phyloP scores from a whole-genome alignment of 2,888 invertebrate genomes.

The Clistopyga incitator region DNA sequence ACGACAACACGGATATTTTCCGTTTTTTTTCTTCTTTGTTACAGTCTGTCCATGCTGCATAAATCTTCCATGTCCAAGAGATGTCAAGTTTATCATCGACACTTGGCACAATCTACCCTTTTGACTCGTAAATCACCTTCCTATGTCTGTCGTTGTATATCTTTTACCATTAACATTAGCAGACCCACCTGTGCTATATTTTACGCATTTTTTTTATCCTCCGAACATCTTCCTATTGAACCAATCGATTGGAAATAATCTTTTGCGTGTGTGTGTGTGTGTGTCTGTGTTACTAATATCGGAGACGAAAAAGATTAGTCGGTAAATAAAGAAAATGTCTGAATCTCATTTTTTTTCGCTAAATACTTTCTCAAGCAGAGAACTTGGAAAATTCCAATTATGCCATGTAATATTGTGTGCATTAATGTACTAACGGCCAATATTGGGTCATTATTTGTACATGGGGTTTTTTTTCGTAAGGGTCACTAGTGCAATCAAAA shows the following conservation, averaged over 20 bases:
- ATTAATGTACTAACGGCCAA: slow-evolving; percentile 11
- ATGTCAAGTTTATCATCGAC: slow-evolving; percentile 60
- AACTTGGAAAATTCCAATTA: background rate
- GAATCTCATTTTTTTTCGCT: background rate
- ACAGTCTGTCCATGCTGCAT: slow-evolving; percentile 83
- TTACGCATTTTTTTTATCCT: background rate
- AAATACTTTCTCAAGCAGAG: no score
- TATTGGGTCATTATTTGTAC: background rate
- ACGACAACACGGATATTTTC: slow-evolving; percentile 2
- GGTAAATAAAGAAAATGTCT: background rate
- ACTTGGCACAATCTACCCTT: slow-evolving; percentile 50
- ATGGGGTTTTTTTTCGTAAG: no score
- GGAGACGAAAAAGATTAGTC: background rate
- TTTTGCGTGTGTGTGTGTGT: background rate
- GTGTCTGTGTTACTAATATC: background rate
- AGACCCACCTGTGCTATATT: background rate
- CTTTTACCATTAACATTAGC: background rate
- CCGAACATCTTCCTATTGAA: background rate
- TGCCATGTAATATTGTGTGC: slow-evolving; percentile 8
- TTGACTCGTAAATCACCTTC: slow-evolving; percentile 20
- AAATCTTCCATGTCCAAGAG: slow-evolving; percentile 72
- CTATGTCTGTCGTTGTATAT: slow-evolving; percentile 2
- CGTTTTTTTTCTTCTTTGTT: slow-evolving; percentile 70
- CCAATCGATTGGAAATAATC: background rate
- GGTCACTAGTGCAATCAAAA: no score